Percentiles rank a stretch among this genome's conserved stretches.
Evolutionary conservation across 2,888 invertebrate species (phyloP).

Genomic region (Hylaea fasciaria): DNA sequence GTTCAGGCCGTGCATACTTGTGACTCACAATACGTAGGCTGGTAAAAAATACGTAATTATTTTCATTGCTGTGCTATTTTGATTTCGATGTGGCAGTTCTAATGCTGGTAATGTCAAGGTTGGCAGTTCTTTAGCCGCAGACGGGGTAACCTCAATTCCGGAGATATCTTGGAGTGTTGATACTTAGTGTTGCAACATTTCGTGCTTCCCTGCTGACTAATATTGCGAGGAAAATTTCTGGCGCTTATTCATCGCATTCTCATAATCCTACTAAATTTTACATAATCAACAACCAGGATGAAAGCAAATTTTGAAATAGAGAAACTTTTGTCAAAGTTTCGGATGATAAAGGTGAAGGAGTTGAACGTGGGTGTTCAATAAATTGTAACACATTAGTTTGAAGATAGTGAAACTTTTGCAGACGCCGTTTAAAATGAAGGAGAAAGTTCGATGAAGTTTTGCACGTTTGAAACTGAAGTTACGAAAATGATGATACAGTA

Average conservation of each 20-base stretch:
- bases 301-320: constrained; percentile 1
- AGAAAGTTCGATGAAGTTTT: constrained; percentile 19
- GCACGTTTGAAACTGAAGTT: constrained; percentile 11
- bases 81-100: constrained; percentile 35
- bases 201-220: constrained; percentile 38
- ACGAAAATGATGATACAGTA: constrained; percentile 1
- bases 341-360: background rate
- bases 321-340: constrained; percentile 4
- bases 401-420: constrained; percentile 23
- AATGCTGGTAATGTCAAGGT: constrained; percentile 48
- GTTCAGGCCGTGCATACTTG: constrained; percentile 43
- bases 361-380: constrained; percentile 13
- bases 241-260: constrained; percentile 38
- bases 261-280: constrained; percentile 19
- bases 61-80: constrained; percentile 44
- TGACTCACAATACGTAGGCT: constrained; percentile 66
- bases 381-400: constrained; percentile 22
- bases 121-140: constrained; percentile 38
- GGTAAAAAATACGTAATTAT: constrained; percentile 60
- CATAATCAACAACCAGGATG: constrained; percentile 10
- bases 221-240: constrained; percentile 29
- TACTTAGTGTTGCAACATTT: constrained; percentile 32
- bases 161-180: constrained; percentile 27
- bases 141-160: constrained; percentile 45
- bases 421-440: constrained; percentile 18